These are phyloP conservation scores for Trissonchulus latispiculum DNA, from an alignment of 2,888 invertebrate species.

Conservation along the genomic window DNA sequence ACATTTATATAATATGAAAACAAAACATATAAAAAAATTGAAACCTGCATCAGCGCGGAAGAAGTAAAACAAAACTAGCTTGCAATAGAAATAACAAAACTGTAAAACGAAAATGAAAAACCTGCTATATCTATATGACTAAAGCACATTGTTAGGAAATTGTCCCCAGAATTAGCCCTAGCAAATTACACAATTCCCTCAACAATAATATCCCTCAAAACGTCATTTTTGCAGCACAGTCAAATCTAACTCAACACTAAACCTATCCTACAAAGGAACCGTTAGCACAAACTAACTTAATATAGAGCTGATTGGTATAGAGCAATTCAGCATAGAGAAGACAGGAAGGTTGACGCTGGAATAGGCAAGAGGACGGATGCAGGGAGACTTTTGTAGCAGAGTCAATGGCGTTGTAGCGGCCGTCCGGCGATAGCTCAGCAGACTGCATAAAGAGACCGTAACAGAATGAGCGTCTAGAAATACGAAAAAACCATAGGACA, in stretches of 20 bases:
- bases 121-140: no score
- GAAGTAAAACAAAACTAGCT: no score
- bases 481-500: neutral
- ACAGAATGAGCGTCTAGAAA: neutral
- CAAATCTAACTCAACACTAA: neutral
- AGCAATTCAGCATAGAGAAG: constrained; percentile 75
- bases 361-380: constrained; percentile 71
- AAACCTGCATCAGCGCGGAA: no score
- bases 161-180: neutral
- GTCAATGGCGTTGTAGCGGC: constrained; percentile 59
- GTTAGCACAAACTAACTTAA: constrained; percentile 50
- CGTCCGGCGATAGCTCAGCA: constrained; percentile 66
- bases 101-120: no score
- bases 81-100: no score
- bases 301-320: constrained; percentile 69
- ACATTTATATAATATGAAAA: no score
- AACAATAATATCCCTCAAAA: neutral
- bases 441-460: constrained; percentile 65
- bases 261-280: no score
- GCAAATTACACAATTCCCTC: neutral
- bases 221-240: neutral
- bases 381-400: constrained; percentile 61
- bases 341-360: constrained; percentile 60
- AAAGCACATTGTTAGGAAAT: no score
- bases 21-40: no score